Conservation (phyloP, 2,888 invertebrate genomes). For the Drosophila affinis region DNA sequence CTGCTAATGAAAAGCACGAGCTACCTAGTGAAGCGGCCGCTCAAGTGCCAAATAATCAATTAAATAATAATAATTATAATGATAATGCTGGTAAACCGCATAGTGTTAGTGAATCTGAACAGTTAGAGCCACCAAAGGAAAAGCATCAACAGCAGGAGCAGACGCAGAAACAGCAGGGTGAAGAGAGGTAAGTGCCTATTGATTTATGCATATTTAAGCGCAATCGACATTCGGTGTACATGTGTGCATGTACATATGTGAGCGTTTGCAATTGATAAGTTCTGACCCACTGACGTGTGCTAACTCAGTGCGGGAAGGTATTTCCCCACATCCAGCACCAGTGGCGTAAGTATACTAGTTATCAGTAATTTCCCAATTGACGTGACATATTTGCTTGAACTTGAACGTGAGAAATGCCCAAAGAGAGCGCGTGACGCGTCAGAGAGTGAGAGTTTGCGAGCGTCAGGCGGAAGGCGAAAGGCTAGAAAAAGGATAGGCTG, state of each 20-base stretch:
- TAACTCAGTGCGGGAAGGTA: constrained; percentile 8
- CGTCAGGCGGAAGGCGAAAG: not conserved
- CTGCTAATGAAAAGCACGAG: constrained; percentile 24
- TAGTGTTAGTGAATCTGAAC: constrained; percentile 46
- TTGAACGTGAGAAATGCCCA: constrained; percentile 32
- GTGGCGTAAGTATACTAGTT: constrained; percentile 38
- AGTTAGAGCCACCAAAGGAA: constrained; percentile 44
- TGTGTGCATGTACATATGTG: not conserved
- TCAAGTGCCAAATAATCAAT: constrained; percentile 63
- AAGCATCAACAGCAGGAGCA: constrained; percentile 21
- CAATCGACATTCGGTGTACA: constrained; percentile 8
- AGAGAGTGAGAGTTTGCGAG: not conserved
- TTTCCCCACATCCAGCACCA: constrained; percentile 16
- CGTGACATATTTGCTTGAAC: constrained; percentile 37
- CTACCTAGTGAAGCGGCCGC: constrained; percentile 24
- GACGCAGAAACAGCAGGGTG: constrained; percentile 2
- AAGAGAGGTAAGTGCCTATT: constrained; percentile 48
- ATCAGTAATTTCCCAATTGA: constrained; percentile 45
- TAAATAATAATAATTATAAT: constrained; percentile 50
- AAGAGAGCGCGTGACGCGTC: not conserved
- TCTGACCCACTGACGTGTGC: constrained; percentile 28
- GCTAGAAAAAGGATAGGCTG: not conserved
- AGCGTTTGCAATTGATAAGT: constrained; percentile 21
- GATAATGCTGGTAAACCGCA: constrained; percentile 21
- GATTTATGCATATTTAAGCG: constrained; percentile 7